phyloP scores from a whole-genome alignment of 2,113 vertebrate genomes.

The Ctenodactylus gundi region DNA sequence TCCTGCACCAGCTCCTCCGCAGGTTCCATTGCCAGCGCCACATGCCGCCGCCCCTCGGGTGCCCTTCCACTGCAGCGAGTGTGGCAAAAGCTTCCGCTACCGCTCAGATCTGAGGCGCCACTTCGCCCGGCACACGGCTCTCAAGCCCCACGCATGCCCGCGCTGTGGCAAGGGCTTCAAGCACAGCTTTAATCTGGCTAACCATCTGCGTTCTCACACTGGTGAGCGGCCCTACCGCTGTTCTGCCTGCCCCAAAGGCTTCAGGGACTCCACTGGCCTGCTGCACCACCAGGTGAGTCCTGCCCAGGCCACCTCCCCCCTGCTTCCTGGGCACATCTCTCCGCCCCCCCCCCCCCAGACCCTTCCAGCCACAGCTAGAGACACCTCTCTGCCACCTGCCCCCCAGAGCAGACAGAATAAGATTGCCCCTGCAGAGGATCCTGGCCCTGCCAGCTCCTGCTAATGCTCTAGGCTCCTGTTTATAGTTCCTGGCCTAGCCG shows the following conservation, averaged over 20 bases:
- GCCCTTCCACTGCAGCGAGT: constrained; percentile 81
- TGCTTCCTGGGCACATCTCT: too few species aligned
- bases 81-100: constrained; percentile 82
- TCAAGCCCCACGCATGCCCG: constrained; percentile 81
- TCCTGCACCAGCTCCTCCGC: background rate
- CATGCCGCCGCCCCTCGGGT: constrained; percentile 61
- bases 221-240: constrained; percentile 82
- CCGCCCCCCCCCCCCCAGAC: too few species aligned
- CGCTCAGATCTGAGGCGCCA: constrained; percentile 80
- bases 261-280: constrained; percentile 80
- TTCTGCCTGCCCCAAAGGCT: constrained; percentile 81
- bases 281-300: constrained; percentile 81
- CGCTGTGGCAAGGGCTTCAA: constrained; percentile 82
- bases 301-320: background rate
- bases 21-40: background rate
- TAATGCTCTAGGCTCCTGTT: background rate
- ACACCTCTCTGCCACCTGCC: too few species aligned
- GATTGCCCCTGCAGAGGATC: too few species aligned
- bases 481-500: background rate
- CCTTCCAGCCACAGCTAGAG: too few species aligned
- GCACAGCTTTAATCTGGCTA: constrained; percentile 82
- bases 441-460: too few species aligned
- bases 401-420: too few species aligned
- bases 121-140: constrained; percentile 79
- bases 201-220: constrained; percentile 81